Conservation (phyloP, 2,113 vertebrate genomes). For the Nettapus auritus region DNA sequence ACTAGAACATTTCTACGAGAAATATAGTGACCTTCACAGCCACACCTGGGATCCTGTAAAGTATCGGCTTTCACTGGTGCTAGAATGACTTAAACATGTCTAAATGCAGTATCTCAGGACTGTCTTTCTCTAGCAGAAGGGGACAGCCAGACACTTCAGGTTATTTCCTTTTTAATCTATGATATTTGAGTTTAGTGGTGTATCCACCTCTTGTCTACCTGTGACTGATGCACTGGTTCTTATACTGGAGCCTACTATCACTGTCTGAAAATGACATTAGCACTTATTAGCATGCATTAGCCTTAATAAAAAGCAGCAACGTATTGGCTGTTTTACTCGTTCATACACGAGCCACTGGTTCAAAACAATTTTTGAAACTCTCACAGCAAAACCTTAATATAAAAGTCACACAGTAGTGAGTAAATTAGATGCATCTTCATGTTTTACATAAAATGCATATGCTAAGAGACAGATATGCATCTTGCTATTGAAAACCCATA, state of each 20-base stretch:
- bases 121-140: background rate
- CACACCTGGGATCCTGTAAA: background rate
- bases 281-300: constrained; percentile 65
- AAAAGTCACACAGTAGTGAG: constrained; percentile 44
- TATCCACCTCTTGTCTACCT: background rate
- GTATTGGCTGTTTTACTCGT: constrained; percentile 44
- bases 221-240: constrained; percentile 3
- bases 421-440: constrained; percentile 50
- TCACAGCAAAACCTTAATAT: background rate
- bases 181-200: background rate
- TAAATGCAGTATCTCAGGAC: background rate
- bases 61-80: background rate
- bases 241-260: background rate
- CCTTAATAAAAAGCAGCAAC: constrained; percentile 52
- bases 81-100: background rate
- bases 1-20: background rate
- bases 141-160: background rate
- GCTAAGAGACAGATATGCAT: constrained; percentile 14
- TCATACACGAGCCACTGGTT: constrained; percentile 42
- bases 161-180: background rate
- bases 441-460: constrained; percentile 69
- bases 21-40: background rate
- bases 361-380: constrained; percentile 55
- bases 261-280: constrained; percentile 14
- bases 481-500: constrained; percentile 11